Evolutionary conservation across 2,888 invertebrate genomes (phyloP), one percentile per base, ranked within the genome.

Genomic region (Marronus borbonicus): DNA sequence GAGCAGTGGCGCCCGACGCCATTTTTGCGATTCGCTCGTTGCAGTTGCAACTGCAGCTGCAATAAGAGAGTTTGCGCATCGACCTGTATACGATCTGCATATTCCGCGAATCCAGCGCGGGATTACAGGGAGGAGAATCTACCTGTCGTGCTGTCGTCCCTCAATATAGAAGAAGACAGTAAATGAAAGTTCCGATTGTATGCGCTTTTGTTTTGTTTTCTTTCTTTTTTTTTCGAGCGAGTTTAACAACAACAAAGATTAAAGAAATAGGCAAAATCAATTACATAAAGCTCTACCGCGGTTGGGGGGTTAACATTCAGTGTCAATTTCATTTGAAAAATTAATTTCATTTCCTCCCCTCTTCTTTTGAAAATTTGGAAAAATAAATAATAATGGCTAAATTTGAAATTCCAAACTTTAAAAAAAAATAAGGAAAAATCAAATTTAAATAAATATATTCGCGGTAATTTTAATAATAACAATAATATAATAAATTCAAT

Each of bases 31-130:
- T 31, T 62, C 44, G 12, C 44, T 44, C 0, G 44, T 44, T 44
- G 44, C 44, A 31, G 3, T 31, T 31, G 62, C n/a, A 20, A 20
- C 12, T 8, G 44, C 8, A 31, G 12, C 24, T 31, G 62, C n/a
- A 20, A 20, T 20, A 55, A 65, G 55, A 70, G 70, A 70, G 70
- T 31, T n/a, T 17, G 52, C 70, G 55, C 55, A 20, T 55, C 70
- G 55, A 44, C 12, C 8, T 17, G 39, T 65, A 24, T 2, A 1
- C n/a, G 4, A 36, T 65, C 65, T 17, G 44, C 44, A 44, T 44
- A 44, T 44, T 44, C 12, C 44, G 44, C 17, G 65, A 7, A 39
- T 31, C 36, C 1, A 44, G 17, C 39, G 65, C 44, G 44, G 44
- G 44, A 8, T 44, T 44, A 8, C 3, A 65, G 8, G 20, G 14